A percentile compares a stretch with the other conserved stretches of the same genome.
These are phyloP conservation scores for Anadara kagoshimensis DNA, from an alignment of 1,140 invertebrate genomes.

Conservation along the genomic window DNA sequence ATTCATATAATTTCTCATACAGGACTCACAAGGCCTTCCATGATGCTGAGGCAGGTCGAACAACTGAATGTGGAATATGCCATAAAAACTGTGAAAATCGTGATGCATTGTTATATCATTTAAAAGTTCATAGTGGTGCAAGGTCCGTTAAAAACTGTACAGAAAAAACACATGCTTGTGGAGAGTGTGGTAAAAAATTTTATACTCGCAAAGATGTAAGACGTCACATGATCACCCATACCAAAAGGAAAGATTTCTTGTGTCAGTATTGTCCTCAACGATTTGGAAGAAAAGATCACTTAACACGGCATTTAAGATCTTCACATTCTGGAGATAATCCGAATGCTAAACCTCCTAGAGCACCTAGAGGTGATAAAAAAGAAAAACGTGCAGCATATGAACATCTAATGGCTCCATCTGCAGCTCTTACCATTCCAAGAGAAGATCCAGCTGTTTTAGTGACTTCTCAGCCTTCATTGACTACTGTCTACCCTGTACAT, in stretches of 20 bases:
- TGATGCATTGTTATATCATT: constrained; percentile 82
- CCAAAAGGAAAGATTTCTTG: constrained; percentile 83
- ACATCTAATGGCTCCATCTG: constrained; percentile 12
- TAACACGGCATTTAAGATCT: constrained; percentile 81
- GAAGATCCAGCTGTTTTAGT: constrained; percentile 26
- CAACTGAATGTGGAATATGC: constrained; percentile 83
- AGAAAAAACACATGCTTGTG: constrained; percentile 85
- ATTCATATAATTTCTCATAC: constrained; percentile 82
- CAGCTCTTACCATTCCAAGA: constrained; percentile 21
- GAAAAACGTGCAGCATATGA: not conserved
- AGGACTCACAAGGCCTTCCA: constrained; percentile 84
- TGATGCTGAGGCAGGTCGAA: constrained; percentile 83
- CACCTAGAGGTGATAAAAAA: constrained; percentile 33
- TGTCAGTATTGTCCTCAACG: constrained; percentile 86
- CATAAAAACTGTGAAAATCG: constrained; percentile 79
- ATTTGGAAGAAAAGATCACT: constrained; percentile 87
- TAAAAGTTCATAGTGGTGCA: constrained; percentile 84
- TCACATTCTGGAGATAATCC: constrained; percentile 53
- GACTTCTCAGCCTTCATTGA: constrained; percentile 28
- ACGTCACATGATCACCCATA: constrained; percentile 86
- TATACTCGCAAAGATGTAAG: constrained; percentile 88
- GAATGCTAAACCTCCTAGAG: constrained; percentile 43
- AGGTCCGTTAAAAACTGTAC: constrained; percentile 81
- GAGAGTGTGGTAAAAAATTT: constrained; percentile 83
- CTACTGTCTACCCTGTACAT: constrained; percentile 27